Evolutionary conservation across 2,113 vertebrate species (phyloP).

Genomic region (Regulus satrapa): DNA sequence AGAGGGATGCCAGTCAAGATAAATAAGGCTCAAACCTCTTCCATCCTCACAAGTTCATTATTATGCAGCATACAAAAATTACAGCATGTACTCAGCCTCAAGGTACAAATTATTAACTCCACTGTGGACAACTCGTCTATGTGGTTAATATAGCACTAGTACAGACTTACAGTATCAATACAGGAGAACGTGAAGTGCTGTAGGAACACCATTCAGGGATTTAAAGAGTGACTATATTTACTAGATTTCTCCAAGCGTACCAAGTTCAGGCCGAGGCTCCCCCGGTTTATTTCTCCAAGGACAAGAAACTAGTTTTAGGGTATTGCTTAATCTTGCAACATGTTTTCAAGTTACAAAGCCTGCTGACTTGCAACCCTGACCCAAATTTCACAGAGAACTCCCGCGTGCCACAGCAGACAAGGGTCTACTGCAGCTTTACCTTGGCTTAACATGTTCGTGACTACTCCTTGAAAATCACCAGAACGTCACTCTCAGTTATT

Average conservation of each 20-base stretch:
- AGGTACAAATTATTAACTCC: not conserved
- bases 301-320: not conserved
- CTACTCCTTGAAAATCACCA: not conserved
- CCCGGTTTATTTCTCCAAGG: not conserved
- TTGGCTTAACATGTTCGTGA: not conserved
- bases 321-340: not conserved
- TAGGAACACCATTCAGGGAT: not conserved
- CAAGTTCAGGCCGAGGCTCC: not conserved
- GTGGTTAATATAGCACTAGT: not conserved
- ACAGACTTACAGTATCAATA: not conserved
- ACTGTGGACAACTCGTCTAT: not conserved
- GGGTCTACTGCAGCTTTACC: not conserved
- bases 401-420: not conserved
- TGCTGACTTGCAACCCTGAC: not conserved
- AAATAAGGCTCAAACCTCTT: not conserved
- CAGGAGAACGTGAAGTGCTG: not conserved
- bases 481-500: not conserved
- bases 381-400: not conserved
- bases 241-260: not conserved
- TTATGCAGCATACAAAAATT: not conserved
- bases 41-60: not conserved
- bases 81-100: rapidly evolving
- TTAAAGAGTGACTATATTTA: not conserved
- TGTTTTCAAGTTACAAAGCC: not conserved
- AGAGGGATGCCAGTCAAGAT: not conserved